Percentiles rank a stretch among this genome's conserved stretches.
phyloP scores from a whole-genome alignment of 2,797 vertebrate genomes.

The Chromobotia macracanthus region DNA sequence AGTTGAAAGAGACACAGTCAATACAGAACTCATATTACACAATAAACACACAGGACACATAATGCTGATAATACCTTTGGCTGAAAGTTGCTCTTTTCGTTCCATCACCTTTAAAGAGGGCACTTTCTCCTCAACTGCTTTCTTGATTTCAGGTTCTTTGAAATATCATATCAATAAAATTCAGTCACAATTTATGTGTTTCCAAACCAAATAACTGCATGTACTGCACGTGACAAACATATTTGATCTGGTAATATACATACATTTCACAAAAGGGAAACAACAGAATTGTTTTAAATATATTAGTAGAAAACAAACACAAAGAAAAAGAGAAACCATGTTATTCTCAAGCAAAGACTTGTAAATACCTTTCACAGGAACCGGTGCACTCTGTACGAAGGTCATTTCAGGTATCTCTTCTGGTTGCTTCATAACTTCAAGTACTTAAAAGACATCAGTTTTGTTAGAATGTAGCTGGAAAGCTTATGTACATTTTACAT shows the following conservation, averaged over 20 bases:
- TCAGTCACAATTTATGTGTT: conserved; percentile 6
- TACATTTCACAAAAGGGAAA: background rate
- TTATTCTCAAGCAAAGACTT: conserved; percentile 23
- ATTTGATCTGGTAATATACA: background rate
- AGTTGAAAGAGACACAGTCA: conserved; percentile 43
- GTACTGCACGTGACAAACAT: conserved; percentile 9
- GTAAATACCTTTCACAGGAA: conserved; percentile 65
- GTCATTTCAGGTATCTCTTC: conserved; percentile 61
- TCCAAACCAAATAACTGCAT: conserved; percentile 8
- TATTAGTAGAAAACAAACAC: conserved; percentile 5
- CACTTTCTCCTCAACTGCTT: conserved; percentile 61
- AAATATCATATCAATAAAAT: conserved; percentile 62
- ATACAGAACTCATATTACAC: background rate
- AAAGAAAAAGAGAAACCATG: conserved; percentile 1
- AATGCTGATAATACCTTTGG: conserved; percentile 68
- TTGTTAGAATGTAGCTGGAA: conserved; percentile 56
- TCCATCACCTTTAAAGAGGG: conserved; percentile 40
- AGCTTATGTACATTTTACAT: conserved; percentile 24
- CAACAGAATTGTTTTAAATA: background rate
- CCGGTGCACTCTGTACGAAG: conserved; percentile 51
- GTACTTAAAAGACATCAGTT: conserved; percentile 71
- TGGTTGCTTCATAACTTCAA: conserved; percentile 62
- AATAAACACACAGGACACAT: background rate
- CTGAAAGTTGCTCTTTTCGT: conserved; percentile 51
- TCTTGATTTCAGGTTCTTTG: conserved; percentile 72